These are phyloP conservation scores for Drosophila eugracilis DNA, from an alignment of 1,140 invertebrate species.

Conservation along the genomic window DNA sequence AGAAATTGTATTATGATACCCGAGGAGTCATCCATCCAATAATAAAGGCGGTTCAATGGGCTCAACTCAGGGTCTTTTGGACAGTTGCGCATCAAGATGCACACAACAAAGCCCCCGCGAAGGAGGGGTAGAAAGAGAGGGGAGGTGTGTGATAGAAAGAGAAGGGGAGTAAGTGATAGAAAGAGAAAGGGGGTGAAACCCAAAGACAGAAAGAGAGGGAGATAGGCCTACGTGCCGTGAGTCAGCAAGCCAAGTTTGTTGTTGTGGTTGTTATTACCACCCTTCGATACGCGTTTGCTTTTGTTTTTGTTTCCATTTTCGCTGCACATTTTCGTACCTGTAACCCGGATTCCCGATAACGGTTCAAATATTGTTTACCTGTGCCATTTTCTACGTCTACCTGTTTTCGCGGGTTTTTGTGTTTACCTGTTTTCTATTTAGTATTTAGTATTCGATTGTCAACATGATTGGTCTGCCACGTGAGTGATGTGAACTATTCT, in stretches of 20 bases:
- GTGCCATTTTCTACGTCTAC: conserved; percentile 13
- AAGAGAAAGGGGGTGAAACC: conserved; percentile 2
- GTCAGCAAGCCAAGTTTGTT: conserved; percentile 72
- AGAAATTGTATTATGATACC: conserved; percentile 38
- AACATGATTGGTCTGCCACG: conserved; percentile 74
- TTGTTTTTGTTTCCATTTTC: conserved; percentile 42
- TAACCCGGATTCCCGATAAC: conserved; percentile 46
- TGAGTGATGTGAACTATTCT: conserved; percentile 51
- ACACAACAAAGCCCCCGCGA: conserved; percentile 26
- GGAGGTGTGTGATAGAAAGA: conserved; percentile 1
- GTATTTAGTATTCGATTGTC: conserved; percentile 43
- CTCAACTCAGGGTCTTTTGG: conserved; percentile 59
- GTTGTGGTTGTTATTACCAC: conserved; percentile 34
- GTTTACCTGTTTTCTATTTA: conserved; percentile 9
- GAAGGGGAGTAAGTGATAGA: conserved; percentile 17
- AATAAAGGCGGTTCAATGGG: conserved; percentile 76
- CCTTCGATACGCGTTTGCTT: conserved; percentile 48
- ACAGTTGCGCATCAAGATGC: conserved; percentile 63
- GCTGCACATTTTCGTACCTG: conserved; percentile 37
- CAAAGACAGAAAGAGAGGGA: no score
- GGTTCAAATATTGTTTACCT: conserved; percentile 29
- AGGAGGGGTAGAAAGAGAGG: conserved; percentile 11
- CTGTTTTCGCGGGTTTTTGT: conserved; percentile 5
- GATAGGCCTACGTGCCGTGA: conserved; percentile 73
- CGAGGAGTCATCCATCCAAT: conserved; percentile 50